Conservation (phyloP, 1,140 invertebrate genomes). For the Magallana gigas region DNA sequence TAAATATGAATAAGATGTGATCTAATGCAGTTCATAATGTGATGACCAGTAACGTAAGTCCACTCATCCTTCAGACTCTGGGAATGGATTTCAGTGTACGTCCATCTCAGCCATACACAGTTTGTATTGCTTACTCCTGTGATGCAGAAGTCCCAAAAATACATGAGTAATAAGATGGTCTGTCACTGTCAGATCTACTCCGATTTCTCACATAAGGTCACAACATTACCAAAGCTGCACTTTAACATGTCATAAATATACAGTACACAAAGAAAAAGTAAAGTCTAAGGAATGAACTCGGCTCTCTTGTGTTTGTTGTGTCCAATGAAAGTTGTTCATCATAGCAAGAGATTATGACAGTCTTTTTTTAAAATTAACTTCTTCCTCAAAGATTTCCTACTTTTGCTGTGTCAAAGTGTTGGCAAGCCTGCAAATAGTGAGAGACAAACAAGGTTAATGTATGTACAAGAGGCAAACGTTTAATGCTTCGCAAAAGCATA, state of each 20-base stretch:
- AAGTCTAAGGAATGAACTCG: too few relatives aligned
- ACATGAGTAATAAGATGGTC: too few relatives aligned
- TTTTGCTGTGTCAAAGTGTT: slow-evolving; percentile 93
- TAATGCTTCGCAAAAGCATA: too few relatives aligned
- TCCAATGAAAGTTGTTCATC: neutral
- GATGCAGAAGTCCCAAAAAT: too few relatives aligned
- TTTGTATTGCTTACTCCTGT: too few relatives aligned
- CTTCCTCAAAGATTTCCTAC: slow-evolving; percentile 78
- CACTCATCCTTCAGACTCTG: neutral
- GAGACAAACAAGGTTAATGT: neutral
- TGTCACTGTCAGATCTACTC: too few relatives aligned
- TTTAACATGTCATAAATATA: too few relatives aligned
- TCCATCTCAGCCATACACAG: neutral
- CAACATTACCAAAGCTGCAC: too few relatives aligned
- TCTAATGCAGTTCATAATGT: neutral
- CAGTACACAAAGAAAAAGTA: too few relatives aligned
- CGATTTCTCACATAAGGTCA: too few relatives aligned
- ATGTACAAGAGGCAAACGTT: too few relatives aligned
- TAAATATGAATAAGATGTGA: slow-evolving; percentile 4
- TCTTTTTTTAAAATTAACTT: neutral
- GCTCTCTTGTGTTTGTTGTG: neutral
- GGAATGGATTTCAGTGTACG: neutral
- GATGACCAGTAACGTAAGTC: neutral
- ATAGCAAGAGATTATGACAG: neutral
- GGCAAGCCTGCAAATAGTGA: slow-evolving; percentile 81